Conservation (phyloP, 1,140 invertebrate genomes). For the Penaeus indicus region DNA sequence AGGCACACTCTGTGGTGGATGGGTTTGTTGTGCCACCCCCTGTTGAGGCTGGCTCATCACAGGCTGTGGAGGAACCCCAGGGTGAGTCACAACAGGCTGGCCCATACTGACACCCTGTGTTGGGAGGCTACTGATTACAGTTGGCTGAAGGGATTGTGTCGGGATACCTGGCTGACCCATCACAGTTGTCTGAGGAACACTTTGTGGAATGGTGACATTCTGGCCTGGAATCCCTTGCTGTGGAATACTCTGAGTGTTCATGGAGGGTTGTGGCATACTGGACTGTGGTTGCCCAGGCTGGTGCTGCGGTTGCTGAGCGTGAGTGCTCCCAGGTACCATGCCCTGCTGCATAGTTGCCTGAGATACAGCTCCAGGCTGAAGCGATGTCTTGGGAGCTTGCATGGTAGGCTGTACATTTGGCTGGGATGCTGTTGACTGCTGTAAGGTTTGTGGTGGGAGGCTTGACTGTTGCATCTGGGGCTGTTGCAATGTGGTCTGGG, state of each 20-base stretch:
- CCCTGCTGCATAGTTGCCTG: constrained; percentile 33
- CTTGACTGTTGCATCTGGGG: constrained; percentile 24
- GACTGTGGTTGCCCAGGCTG: constrained; percentile 38
- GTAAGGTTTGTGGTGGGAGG: constrained; percentile 4
- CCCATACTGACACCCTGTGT: constrained; percentile 22
- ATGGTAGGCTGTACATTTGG: constrained; percentile 7
- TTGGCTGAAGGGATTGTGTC: constrained; percentile 42
- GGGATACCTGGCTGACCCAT: constrained; percentile 35
- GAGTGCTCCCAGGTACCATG: constrained; percentile 45
- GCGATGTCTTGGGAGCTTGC: constrained; percentile 28
- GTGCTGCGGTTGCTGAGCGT: constrained; percentile 41
- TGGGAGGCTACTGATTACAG: constrained; percentile 33
- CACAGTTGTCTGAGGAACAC: constrained; percentile 7
- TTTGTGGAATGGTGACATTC: constrained; percentile 38
- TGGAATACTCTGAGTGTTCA: constrained; percentile 30
- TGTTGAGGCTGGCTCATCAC: constrained; percentile 52
- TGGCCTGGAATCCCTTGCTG: constrained; percentile 35
- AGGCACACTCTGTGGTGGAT: constrained; percentile 34
- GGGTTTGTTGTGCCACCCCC: constrained; percentile 12
- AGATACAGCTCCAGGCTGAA: constrained; percentile 27
- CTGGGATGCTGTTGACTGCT: constrained; percentile 29
- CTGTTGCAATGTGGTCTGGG: constrained; percentile 42
- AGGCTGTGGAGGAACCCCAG: constrained; percentile 44
- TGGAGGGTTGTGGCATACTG: constrained; percentile 23
- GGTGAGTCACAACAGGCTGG: constrained; percentile 43